These are phyloP conservation scores for Neoniphon sammara DNA, from an alignment of 2,797 vertebrate genomes.

Conservation along the genomic window DNA sequence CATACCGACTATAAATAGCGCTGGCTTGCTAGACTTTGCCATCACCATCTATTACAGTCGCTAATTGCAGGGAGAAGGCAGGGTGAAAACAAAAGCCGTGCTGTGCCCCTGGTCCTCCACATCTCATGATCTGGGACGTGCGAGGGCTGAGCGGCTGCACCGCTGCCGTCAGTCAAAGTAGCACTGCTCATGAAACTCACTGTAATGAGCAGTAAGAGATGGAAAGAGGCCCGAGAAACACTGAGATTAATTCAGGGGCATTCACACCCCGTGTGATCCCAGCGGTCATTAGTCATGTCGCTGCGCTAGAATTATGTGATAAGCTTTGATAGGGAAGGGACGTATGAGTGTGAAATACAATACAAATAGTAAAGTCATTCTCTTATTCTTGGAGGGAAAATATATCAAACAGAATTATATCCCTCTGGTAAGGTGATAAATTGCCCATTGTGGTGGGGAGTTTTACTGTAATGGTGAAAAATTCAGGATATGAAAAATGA, in stretches of 20 bases:
- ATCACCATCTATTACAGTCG: slow-evolving; percentile 37
- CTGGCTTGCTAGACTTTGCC: slow-evolving; percentile 20
- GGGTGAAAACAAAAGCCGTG: slow-evolving; percentile 38
- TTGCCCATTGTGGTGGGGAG: slow-evolving; percentile 40
- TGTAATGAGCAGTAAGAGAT: slow-evolving; percentile 1
- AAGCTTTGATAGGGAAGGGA: slow-evolving; percentile 38
- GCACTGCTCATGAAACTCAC: not conserved
- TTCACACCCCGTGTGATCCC: slow-evolving; percentile 20
- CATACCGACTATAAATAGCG: slow-evolving; percentile 29
- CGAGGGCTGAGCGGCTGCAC: not conserved
- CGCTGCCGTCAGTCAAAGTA: not conserved
- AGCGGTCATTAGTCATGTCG: slow-evolving; percentile 41
- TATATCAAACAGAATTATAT: slow-evolving; percentile 53
- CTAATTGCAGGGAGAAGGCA: slow-evolving; percentile 47
- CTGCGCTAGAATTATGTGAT: slow-evolving; percentile 30
- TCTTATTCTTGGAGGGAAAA: slow-evolving; percentile 55
- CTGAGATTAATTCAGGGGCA: slow-evolving; percentile 15
- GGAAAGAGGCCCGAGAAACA: slow-evolving; percentile 7
- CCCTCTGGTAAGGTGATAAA: slow-evolving; percentile 57
- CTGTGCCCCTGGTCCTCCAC: slow-evolving; percentile 34
- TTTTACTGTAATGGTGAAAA: slow-evolving; percentile 59
- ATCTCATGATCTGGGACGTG: not conserved
- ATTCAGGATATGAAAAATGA: slow-evolving; percentile 71
- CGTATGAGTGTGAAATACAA: slow-evolving; percentile 26
- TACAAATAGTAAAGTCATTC: slow-evolving; percentile 55